Percentiles rank a stretch among this genome's conserved stretches.
Evolutionary conservation across 1,140 invertebrate species (phyloP).

Genomic region (Cataglyphis hispanica): DNA sequence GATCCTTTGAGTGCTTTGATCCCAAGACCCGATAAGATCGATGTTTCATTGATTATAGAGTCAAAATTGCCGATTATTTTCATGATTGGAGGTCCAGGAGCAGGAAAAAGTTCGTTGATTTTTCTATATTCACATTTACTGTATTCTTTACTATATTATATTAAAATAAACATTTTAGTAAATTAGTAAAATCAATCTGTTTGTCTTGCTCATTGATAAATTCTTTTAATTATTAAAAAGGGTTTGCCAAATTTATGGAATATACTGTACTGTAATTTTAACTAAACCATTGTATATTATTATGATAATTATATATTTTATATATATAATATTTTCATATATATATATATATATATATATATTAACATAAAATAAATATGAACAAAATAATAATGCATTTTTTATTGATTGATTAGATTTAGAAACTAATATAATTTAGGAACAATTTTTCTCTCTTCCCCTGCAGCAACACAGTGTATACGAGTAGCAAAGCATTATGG

Average conservation of each 20-base stretch:
- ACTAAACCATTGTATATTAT: not conserved
- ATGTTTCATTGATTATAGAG: slow-evolving; percentile 48
- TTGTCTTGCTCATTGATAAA: not conserved
- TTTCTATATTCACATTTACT: too few species aligned
- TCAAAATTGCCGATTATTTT: slow-evolving; percentile 71
- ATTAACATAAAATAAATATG: not conserved
- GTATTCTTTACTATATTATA: too few species aligned
- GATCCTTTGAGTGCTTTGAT: slow-evolving; percentile 27
- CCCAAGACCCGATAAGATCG: slow-evolving; percentile 25
- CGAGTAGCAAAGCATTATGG: slow-evolving; percentile 58
- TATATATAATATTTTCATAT: not conserved
- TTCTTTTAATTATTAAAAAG: not conserved
- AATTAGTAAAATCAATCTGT: not conserved
- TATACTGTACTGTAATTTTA: too few species aligned
- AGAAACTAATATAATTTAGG: not conserved
- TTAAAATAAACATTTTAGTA: too few species aligned
- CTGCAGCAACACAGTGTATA: slow-evolving; percentile 60
- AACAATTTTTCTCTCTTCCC: not conserved
- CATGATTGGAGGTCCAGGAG: slow-evolving; percentile 71
- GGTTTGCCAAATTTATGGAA: too few species aligned
- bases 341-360: too few species aligned
- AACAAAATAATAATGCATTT: not conserved
- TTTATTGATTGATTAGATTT: not conserved
- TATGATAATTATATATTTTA: not conserved
- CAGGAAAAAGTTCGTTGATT: slow-evolving; percentile 66